Percentiles rank a stretch among this genome's conserved stretches.
These are phyloP conservation scores for Pseudococcus viburni DNA, from an alignment of 2,888 invertebrate species.

Conservation along the genomic window DNA sequence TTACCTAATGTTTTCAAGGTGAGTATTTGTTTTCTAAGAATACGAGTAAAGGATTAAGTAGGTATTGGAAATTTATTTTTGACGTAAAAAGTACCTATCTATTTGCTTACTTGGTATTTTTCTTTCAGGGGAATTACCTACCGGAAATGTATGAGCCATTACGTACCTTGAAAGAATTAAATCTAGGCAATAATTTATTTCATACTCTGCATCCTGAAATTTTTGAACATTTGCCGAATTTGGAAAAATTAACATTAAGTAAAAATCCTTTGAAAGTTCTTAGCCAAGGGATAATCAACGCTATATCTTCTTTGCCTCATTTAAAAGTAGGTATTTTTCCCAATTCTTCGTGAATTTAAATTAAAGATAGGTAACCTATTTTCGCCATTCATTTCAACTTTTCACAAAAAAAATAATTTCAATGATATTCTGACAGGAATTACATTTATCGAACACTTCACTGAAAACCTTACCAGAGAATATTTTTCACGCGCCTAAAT, in stretches of 20 bases:
- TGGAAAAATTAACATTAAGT: conserved; percentile 80
- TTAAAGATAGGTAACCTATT: neutral
- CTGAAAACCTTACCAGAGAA: conserved; percentile 77
- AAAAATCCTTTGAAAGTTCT: conserved; percentile 82
- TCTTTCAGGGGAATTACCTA: conserved; percentile 75
- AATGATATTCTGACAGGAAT: conserved; percentile 73
- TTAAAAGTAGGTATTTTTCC: conserved; percentile 56
- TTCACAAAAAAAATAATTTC: conserved; percentile 55
- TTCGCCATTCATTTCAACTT: neutral
- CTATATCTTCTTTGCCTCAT: conserved; percentile 76
- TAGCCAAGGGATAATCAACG: conserved; percentile 77
- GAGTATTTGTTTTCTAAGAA: conserved; percentile 69
- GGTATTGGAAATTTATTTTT: too few relatives aligned
- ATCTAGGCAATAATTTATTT: conserved; percentile 80
- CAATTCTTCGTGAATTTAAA: neutral
- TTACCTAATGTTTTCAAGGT: conserved; percentile 81
- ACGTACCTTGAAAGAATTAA: conserved; percentile 75
- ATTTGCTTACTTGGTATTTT: conserved; percentile 66
- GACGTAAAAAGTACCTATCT: neutral
- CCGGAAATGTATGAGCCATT: conserved; percentile 77
- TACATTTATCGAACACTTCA: conserved; percentile 80
- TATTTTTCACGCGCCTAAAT: conserved; percentile 79
- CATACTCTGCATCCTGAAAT: conserved; percentile 81
- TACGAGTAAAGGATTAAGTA: neutral
- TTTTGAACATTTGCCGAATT: conserved; percentile 81